Evolutionary conservation across 92 coral and sea anemone genomes (phyloP).

Genomic region (Ricordea florida): DNA sequence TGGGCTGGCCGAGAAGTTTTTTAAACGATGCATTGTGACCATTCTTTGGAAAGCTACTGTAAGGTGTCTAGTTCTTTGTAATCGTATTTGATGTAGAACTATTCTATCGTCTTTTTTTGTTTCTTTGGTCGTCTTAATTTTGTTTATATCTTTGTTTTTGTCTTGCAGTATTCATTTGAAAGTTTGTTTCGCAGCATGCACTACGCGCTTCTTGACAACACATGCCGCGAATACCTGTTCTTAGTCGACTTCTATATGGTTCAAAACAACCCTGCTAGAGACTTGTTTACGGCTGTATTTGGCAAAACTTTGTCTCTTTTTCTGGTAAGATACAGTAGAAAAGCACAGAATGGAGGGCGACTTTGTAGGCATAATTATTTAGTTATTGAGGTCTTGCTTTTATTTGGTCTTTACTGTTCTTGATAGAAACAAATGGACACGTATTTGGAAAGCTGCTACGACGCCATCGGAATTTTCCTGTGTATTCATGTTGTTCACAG

Average conservation of each 20-base stretch:
- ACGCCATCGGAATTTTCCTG: conserved; percentile 93
- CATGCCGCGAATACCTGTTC: conserved; percentile 95
- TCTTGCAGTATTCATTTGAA: conserved; percentile 88
- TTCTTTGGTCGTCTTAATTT: too few species aligned
- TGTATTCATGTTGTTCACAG: conserved; percentile 96
- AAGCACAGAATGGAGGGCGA: too few species aligned
- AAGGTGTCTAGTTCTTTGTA: too few species aligned
- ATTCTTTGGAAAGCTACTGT: too few species aligned
- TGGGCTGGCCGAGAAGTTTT: too few species aligned
- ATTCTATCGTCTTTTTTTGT: too few species aligned
- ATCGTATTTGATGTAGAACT: too few species aligned
- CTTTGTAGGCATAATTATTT: too few species aligned
- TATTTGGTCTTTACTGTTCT: background rate
- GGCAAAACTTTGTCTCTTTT: conserved; percentile 94
- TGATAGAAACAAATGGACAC: conserved; percentile 97
- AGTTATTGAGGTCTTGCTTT: background rate
- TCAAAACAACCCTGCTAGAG: conserved; percentile 82
- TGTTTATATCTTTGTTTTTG: background rate
- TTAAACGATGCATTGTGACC: too few species aligned
- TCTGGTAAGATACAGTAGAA: too few species aligned
- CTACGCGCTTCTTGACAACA: conserved; percentile 89
- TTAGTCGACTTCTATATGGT: conserved; percentile 92
- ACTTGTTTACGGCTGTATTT: conserved; percentile 90
- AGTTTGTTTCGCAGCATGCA: conserved; percentile 98
- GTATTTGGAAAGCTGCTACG: conserved; percentile 89